Percentiles rank a stretch among this genome's conserved stretches.
Evolutionary conservation across 2,888 invertebrate species (phyloP).

Genomic region (Lasioglossum villosulum): DNA sequence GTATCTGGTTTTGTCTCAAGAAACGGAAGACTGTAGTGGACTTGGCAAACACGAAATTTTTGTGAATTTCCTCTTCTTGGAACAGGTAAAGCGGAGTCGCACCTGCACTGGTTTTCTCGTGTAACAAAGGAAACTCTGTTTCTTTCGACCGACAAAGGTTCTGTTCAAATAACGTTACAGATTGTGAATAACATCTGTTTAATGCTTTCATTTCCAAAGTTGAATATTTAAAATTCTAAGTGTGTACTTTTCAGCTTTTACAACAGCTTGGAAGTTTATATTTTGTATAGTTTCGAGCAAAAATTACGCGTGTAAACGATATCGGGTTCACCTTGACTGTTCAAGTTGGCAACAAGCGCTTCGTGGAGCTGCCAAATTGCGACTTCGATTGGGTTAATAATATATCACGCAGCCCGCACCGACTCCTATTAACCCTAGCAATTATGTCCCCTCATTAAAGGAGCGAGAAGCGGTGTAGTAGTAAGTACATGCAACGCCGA

Average conservation of each 20-base stretch:
- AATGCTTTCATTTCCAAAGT: neutral
- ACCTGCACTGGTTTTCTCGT: constrained; percentile 51
- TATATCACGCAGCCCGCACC: constrained; percentile 18
- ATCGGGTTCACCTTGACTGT: neutral
- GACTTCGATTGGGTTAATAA: constrained; percentile 28
- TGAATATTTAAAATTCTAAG: neutral
- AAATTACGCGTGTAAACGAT: neutral
- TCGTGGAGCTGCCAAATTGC: neutral
- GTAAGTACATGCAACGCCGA: constrained; percentile 2
- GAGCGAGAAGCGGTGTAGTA: neutral
- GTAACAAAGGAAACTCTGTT: constrained; percentile 43
- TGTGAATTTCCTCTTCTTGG: constrained; percentile 29
- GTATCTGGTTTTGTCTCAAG: constrained; percentile 13
- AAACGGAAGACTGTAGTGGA: constrained; percentile 12
- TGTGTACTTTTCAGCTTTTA: neutral
- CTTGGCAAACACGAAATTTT: constrained; percentile 29
- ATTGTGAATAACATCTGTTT: constrained; percentile 11
- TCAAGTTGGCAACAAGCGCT: neutral
- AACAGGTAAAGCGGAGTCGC: constrained; percentile 50
- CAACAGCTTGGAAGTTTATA: neutral
- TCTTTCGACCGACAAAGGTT: constrained; percentile 3
- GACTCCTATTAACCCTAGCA: constrained; percentile 27
- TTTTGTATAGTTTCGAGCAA: neutral
- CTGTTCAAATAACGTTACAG: constrained; percentile 30
- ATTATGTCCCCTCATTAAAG: constrained; percentile 30